These are phyloP conservation scores for Periplaneta americana DNA, from an alignment of 1,140 invertebrate genomes.

Conservation along the genomic window DNA sequence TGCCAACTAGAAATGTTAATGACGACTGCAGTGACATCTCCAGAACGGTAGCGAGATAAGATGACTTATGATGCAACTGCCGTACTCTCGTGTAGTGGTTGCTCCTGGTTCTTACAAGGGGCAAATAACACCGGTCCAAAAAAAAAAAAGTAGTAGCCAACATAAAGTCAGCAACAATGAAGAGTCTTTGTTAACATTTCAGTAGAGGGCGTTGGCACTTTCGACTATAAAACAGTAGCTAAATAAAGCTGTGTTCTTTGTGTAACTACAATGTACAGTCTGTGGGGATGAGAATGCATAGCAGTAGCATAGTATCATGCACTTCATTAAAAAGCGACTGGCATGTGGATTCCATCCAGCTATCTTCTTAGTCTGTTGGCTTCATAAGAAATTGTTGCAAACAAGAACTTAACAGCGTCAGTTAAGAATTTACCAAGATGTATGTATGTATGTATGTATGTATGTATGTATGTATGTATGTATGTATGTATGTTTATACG, in stretches of 20 bases:
- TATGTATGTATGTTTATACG: too few species aligned
- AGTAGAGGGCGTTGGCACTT: neutral
- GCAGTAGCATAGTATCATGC: neutral
- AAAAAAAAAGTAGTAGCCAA: neutral
- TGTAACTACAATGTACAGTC: slow-evolving; percentile 5
- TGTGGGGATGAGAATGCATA: neutral
- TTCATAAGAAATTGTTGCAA: too few species aligned
- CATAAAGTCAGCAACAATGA: neutral
- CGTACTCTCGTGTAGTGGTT: neutral
- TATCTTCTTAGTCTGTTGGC: too few species aligned
- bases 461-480: too few species aligned
- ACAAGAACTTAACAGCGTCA: too few species aligned
- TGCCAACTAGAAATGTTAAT: neutral
- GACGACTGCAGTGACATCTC: neutral
- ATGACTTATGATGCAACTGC: neutral
- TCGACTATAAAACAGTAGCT: slow-evolving; percentile 13
- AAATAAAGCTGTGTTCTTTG: slow-evolving; percentile 34
- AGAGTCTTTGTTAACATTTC: neutral
- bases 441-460: too few species aligned
- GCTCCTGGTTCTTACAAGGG: neutral
- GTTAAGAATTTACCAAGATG: too few species aligned
- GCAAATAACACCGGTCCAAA: neutral
- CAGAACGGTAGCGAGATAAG: neutral
- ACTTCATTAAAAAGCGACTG: too few species aligned
- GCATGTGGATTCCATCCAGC: too few species aligned